Evolutionary conservation across 2,113 vertebrate genomes (phyloP).

Genomic region (Campylomormyrus tamandua): DNA sequence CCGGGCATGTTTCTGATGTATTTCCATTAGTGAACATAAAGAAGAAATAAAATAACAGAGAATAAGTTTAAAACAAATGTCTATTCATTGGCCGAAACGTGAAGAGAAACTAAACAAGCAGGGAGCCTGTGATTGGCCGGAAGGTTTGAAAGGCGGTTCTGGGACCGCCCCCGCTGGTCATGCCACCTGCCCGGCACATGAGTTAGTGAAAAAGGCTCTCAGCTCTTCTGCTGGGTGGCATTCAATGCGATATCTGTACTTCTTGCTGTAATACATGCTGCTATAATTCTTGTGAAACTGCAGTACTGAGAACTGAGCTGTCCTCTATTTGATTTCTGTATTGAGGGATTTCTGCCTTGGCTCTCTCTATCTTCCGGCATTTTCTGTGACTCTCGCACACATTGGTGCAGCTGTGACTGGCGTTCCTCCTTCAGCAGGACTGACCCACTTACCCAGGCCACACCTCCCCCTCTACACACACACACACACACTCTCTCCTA

Average conservation of each 20-base stretch:
- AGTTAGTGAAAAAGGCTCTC: background rate
- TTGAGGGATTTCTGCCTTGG: background rate
- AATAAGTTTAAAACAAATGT: background rate
- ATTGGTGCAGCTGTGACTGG: background rate
- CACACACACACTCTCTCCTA: background rate
- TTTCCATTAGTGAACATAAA: background rate
- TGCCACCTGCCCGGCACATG: background rate
- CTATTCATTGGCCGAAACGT: background rate
- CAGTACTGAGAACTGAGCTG: background rate
- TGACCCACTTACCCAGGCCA: conserved; percentile 39
- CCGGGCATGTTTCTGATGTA: background rate
- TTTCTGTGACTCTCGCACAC: background rate
- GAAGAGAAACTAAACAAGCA: background rate
- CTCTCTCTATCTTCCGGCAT: background rate
- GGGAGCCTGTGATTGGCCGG: background rate
- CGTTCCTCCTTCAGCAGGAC: conserved; percentile 27
- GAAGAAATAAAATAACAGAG: background rate
- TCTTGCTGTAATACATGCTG: background rate
- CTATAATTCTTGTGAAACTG: background rate
- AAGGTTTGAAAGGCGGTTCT: background rate
- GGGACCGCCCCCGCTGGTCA: background rate
- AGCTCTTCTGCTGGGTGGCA: background rate
- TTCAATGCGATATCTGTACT: background rate
- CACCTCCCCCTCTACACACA: conserved; percentile 20
- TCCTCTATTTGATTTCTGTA: background rate